Evolutionary conservation across 2,113 vertebrate species (phyloP).

Genomic region (Bombycilla garrulus): DNA sequence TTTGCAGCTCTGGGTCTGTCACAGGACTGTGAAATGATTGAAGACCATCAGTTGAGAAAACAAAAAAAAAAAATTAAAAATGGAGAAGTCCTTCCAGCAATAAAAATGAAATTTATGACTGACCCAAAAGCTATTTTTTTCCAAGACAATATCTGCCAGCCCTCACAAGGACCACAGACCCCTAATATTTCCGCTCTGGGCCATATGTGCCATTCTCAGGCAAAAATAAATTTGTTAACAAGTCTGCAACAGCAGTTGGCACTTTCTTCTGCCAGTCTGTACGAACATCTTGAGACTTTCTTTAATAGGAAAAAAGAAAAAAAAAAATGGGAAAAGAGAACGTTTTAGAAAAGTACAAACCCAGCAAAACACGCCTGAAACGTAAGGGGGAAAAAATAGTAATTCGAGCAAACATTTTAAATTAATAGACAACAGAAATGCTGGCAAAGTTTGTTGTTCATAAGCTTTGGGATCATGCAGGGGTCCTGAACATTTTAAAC

Average conservation of each 20-base stretch:
- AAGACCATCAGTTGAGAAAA: neutral
- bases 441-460: constrained; percentile 56
- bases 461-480: constrained; percentile 28
- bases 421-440: constrained; percentile 54
- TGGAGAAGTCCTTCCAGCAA: neutral
- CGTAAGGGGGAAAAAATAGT: neutral
- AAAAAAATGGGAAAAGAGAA: neutral
- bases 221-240: constrained; percentile 75
- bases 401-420: constrained; percentile 32
- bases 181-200: constrained; percentile 71
- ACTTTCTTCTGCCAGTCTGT: constrained; percentile 70
- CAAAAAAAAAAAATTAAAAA: neutral
- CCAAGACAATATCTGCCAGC: constrained; percentile 70
- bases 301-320: constrained; percentile 25
- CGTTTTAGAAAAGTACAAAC: neutral
- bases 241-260: constrained; percentile 76
- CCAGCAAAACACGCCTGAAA: neutral
- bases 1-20: neutral
- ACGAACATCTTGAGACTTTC: constrained; percentile 76
- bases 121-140: neutral
- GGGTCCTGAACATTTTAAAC: constrained; percentile 67
- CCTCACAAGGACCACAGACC: constrained; percentile 70
- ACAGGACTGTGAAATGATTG: neutral
- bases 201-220: constrained; percentile 75
- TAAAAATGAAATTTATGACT: neutral